phyloP scores from a whole-genome alignment of 2,797 vertebrate species.

The Myioborus melanocephalus region DNA sequence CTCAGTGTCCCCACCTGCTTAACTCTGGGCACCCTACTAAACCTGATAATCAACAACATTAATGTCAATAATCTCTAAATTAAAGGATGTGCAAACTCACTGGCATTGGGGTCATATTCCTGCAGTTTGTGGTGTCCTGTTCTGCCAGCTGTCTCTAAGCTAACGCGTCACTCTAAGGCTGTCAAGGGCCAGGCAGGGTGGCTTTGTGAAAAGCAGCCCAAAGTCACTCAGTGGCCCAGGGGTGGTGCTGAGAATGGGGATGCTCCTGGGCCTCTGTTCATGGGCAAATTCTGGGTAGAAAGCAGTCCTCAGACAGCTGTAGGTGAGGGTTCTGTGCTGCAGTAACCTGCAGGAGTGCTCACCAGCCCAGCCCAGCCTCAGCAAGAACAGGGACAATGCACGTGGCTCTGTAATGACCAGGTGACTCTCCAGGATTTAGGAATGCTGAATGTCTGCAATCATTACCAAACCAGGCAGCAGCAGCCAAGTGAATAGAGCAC shows the following conservation, averaged over 20 bases:
- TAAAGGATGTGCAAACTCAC: background rate
- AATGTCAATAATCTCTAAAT: background rate
- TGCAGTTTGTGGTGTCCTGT: background rate
- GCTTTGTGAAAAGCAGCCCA: background rate
- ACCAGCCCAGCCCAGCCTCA: background rate
- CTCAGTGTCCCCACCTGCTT: background rate
- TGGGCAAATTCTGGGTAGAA: rapidly evolving
- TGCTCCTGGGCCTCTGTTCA: background rate
- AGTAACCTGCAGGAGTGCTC: background rate
- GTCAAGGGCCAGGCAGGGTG: background rate
- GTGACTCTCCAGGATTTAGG: background rate
- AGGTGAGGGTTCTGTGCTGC: background rate
- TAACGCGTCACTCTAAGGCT: background rate
- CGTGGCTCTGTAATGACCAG: background rate
- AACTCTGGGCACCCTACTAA: rapidly evolving
- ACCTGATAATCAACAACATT: background rate
- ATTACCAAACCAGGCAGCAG: background rate
- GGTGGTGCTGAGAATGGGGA: background rate
- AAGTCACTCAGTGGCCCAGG: background rate
- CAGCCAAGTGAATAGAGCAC: background rate
- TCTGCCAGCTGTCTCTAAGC: background rate
- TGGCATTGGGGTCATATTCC: background rate
- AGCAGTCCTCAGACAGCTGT: rapidly evolving
- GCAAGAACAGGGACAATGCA: rapidly evolving
- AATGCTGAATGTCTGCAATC: background rate